A percentile compares a stretch with the other conserved stretches of the same genome.
phyloP scores from a whole-genome alignment of 1,140 invertebrate species.

The Phthorimaea operculella region DNA sequence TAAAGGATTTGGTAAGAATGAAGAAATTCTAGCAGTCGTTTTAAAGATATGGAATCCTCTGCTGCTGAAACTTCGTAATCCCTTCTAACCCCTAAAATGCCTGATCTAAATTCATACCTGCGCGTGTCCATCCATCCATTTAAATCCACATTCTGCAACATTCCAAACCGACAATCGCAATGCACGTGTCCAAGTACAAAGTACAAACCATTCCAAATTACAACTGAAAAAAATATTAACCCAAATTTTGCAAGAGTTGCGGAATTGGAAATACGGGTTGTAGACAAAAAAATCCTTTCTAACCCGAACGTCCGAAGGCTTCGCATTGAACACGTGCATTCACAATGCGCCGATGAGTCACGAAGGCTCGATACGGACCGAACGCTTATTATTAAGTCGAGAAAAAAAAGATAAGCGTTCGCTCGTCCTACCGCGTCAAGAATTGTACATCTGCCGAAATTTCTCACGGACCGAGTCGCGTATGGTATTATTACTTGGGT shows the following conservation, averaged over 20 bases:
- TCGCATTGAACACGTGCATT: constrained; percentile 54
- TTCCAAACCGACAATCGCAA: constrained; percentile 29
- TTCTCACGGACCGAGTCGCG: constrained; percentile 57
- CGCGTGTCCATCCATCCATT: constrained; percentile 5
- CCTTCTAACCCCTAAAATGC: not conserved
- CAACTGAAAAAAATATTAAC: constrained; percentile 50
- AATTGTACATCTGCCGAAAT: constrained; percentile 67
- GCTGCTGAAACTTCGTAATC: too few species aligned
- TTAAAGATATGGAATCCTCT: too few species aligned
- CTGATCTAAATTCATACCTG: not conserved
- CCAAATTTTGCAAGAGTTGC: constrained; percentile 66
- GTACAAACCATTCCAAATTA: constrained; percentile 20
- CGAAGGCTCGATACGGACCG: constrained; percentile 40
- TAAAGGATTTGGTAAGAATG: too few species aligned
- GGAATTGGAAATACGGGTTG: constrained; percentile 62
- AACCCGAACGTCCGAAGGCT: constrained; percentile 51
- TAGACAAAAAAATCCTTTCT: constrained; percentile 57
- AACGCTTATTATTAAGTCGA: constrained; percentile 52
- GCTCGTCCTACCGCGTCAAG: constrained; percentile 54
- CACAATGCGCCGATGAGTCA: constrained; percentile 63
- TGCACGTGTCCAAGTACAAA: constrained; percentile 43
- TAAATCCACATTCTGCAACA: constrained; percentile 4
- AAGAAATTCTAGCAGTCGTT: too few species aligned
- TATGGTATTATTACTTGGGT: constrained; percentile 60
- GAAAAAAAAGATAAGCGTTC: constrained; percentile 57